Conservation (phyloP, 2,888 invertebrate genomes). For the Trisateles emortualis region DNA sequence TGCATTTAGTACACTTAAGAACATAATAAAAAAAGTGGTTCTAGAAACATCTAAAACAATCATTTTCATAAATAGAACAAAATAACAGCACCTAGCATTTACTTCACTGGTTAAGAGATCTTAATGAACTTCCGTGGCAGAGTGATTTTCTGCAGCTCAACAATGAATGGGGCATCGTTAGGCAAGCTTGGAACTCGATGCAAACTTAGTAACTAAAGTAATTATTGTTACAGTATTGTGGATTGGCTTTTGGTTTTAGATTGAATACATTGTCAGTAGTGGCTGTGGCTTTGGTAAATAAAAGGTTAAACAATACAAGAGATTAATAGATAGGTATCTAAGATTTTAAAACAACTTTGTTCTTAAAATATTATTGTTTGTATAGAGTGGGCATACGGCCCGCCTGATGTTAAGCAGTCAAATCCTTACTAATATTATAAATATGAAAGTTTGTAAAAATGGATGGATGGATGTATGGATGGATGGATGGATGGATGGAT, state of each 20-base stretch:
- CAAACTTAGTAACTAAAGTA: slow-evolving; percentile 14
- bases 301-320: no score
- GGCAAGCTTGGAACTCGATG: slow-evolving; percentile 11
- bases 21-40: not conserved
- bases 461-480: no score
- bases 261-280: not conserved
- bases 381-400: no score
- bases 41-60: slow-evolving; percentile 2
- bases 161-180: slow-evolving; percentile 16
- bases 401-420: no score
- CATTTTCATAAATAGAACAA: not conserved
- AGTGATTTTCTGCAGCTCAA: slow-evolving; percentile 14
- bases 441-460: no score
- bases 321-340: no score
- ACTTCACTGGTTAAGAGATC: slow-evolving; percentile 13
- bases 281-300: no score
- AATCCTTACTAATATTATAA: no score
- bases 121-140: slow-evolving; percentile 31
- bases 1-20: no score
- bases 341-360: no score
- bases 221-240: not conserved
- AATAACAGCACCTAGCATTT: slow-evolving; percentile 14
- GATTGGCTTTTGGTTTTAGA: not conserved
- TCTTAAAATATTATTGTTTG: no score
- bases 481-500: no score